Evolutionary conservation across 2,888 invertebrate species (phyloP).

Genomic region (Hydraecia micacea): DNA sequence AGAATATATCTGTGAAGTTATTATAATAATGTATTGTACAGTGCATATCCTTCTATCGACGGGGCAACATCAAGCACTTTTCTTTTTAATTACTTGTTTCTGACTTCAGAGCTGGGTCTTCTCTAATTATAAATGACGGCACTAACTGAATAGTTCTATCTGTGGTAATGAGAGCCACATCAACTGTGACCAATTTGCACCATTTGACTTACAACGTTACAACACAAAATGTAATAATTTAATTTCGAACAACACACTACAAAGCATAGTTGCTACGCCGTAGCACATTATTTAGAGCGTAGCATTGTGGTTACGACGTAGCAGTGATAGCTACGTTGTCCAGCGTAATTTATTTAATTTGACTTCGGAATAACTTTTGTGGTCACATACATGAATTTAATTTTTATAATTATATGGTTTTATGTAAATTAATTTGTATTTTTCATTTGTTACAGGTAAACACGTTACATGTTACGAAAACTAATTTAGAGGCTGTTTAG

Average conservation of each 20-base stretch:
- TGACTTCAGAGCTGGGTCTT: neutral
- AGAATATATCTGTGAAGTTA: no score
- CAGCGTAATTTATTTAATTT: neutral
- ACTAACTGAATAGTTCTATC: neutral
- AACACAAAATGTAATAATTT: neutral
- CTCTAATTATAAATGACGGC: neutral
- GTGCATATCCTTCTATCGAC: neutral
- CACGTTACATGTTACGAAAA: slow-evolving; percentile 6
- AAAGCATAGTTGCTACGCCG: neutral
- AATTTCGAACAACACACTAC: neutral
- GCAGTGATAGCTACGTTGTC: slow-evolving; percentile 1
- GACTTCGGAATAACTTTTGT: neutral
- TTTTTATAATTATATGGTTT: neutral
- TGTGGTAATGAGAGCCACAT: neutral
- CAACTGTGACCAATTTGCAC: neutral
- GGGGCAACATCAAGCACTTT: neutral
- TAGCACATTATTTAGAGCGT: neutral
- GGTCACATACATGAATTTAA: neutral
- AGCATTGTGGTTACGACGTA: slow-evolving; percentile 24
- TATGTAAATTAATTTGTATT: slow-evolving; percentile 36
- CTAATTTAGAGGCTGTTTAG: slow-evolving; percentile 1
- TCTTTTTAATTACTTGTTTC: neutral
- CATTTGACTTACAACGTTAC: neutral
- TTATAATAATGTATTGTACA: neutral
- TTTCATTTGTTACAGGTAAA: slow-evolving; percentile 63